These are phyloP conservation scores for Matsumurasca onukii DNA, from an alignment of 1,140 invertebrate genomes.

Conservation along the genomic window DNA sequence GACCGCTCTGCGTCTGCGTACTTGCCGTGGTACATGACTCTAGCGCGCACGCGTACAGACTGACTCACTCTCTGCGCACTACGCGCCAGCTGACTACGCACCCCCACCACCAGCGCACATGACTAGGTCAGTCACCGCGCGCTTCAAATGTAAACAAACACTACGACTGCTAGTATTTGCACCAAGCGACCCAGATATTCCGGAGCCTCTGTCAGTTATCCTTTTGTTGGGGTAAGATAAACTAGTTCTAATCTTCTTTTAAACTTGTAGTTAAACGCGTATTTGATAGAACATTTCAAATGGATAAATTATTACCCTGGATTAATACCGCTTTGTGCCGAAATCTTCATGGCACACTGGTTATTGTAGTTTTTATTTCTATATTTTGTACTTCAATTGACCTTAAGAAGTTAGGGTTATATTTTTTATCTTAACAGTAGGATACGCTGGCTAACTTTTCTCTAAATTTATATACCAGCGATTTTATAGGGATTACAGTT, in stretches of 20 bases:
- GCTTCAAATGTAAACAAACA: neutral
- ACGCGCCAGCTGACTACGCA: neutral
- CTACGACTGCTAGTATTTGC: neutral
- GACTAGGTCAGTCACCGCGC: neutral
- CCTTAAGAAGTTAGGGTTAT: too few relatives aligned
- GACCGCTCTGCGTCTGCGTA: neutral
- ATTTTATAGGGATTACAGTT: too few relatives aligned
- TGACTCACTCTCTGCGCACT: neutral
- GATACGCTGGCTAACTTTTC: too few relatives aligned
- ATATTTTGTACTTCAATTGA: too few relatives aligned
- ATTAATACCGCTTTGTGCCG: too few relatives aligned
- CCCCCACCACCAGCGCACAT: neutral
- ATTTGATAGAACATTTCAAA: neutral
- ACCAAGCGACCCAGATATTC: neutral
- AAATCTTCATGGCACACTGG: too few relatives aligned
- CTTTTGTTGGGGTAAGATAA: neutral
- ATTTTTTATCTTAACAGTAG: too few relatives aligned
- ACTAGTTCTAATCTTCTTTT: neutral
- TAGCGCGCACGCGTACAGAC: neutral
- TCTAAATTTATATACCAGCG: too few relatives aligned
- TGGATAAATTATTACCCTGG: neutral
- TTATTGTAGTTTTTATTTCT: too few relatives aligned
- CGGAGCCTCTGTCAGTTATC: neutral
- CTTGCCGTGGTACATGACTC: constrained; percentile 20
- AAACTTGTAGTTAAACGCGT: neutral